A percentile compares a stretch with the other conserved stretches of the same genome.
Evolutionary conservation across 2,888 invertebrate genomes (phyloP).

Genomic region (Brachyopa scutellaris): DNA sequence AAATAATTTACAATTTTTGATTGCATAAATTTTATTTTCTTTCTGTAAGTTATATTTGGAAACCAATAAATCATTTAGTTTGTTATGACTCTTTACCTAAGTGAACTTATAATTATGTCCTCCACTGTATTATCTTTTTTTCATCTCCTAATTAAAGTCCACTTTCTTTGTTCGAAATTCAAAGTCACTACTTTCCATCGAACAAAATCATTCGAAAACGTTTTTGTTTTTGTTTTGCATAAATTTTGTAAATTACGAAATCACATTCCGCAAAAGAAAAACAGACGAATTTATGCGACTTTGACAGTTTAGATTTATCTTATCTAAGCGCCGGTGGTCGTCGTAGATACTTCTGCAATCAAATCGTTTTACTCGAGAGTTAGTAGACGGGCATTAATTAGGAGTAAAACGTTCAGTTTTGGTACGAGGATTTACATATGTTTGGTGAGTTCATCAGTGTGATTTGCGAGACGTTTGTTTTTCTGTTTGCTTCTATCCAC

Average conservation of each 20-base stretch:
- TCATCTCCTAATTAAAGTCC: background rate
- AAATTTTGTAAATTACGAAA: constrained; percentile 29
- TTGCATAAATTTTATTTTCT: too few species aligned
- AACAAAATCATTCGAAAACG: constrained; percentile 11
- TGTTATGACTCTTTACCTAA: too few species aligned
- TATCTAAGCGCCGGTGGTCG: too few species aligned
- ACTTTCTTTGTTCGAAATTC: constrained; percentile 13
- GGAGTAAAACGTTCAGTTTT: constrained; percentile 11
- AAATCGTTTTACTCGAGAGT: background rate
- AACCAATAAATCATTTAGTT: too few species aligned
- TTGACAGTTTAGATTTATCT: background rate
- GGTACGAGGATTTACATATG: background rate
- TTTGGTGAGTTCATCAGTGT: constrained; percentile 1
- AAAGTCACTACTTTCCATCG: constrained; percentile 5
- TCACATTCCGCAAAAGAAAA: constrained; percentile 36
- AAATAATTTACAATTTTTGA: too few species aligned
- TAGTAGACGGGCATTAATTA: constrained; percentile 57
- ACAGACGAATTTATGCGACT: constrained; percentile 5
- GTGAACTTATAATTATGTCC: too few species aligned
- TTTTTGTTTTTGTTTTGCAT: background rate
- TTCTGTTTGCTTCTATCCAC: too few species aligned
- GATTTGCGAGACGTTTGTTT: constrained; percentile 40
- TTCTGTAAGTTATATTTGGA: too few species aligned
- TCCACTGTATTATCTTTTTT: background rate
- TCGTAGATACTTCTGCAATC: too few species aligned